phyloP scores from a whole-genome alignment of 1,140 invertebrate species.

The Calephelis virginiensis region DNA sequence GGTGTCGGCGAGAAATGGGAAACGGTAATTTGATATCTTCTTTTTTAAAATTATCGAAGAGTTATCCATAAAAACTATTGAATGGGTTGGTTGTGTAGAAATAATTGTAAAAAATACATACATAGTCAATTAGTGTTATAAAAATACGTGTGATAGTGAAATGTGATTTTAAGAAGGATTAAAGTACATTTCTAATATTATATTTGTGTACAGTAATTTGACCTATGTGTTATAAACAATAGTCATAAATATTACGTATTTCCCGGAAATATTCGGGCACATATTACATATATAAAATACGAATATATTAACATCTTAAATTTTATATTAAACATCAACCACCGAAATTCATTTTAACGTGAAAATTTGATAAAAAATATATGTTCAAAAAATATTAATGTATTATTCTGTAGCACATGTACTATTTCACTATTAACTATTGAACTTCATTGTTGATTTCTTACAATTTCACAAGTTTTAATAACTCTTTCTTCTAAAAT shows the following conservation, averaged over 20 bases:
- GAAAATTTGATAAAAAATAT: not conserved
- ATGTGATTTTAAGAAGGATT: conserved; percentile 5
- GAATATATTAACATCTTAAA: not conserved
- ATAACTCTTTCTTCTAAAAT: too few species aligned
- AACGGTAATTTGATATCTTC: not conserved
- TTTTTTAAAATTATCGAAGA: not conserved
- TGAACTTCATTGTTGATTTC: not conserved
- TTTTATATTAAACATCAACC: not conserved
- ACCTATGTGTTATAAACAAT: not conserved
- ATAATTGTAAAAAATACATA: not conserved
- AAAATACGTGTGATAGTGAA: not conserved
- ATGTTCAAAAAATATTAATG: not conserved
- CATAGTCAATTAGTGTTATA: conserved; percentile 5
- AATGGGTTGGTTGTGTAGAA: not conserved
- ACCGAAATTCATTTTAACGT: not conserved
- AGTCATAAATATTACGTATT: too few species aligned
- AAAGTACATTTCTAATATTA: not conserved
- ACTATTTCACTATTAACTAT: not conserved
- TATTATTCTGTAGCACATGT: not conserved
- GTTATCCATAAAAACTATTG: too few species aligned
- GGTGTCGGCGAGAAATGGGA: not conserved
- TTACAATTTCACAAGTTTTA: too few species aligned
- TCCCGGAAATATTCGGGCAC: too few species aligned
- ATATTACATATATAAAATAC: too few species aligned
- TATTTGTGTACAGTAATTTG: not conserved